Base-by-base conservation (phyloP, 2,888 invertebrate species). In the Lepidocyrtinus sp. region DNA sequence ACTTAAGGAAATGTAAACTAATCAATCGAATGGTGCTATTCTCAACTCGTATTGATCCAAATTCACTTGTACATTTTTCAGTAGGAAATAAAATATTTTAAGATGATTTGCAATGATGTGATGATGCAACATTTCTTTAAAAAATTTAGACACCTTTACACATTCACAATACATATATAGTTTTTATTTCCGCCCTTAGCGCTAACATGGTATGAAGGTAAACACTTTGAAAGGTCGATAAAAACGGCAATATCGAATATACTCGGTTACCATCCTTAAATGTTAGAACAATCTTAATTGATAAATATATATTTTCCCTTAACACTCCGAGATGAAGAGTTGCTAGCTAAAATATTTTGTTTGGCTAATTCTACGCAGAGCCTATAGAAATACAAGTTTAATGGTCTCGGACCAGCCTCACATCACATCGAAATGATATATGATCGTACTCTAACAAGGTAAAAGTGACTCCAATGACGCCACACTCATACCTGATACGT, bases 351-450 rank as follows among this genome's bases (percentile, higher is more conserved):
- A 65, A 26, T 24, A 65, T 65, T n/a, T 12, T 26, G 17, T 12
- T 26, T n/a, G n/a, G n/a, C n/a, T n/a, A n/a, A n/a, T n/a, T n/a
- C n/a, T n/a, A n/a, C n/a, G n/a, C n/a, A n/a, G n/a, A n/a, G n/a
- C n/a, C n/a, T n/a, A n/a, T 36, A 36, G 36, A 36, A 36, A 36
- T 36, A n/a, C n/a, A 7, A 67, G 24, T 64, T 24, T 45, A 62
- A 82, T 84, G 82, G 82, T 83, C 81, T 84, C 81, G 63, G 78
- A 84, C 81, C 84, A 82, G 81, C 84, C 75, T 81, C 75, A 75
- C 68, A 74, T 74, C 65, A 71, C 62, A 71, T 81, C 65, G 22
- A 78, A 82, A 78, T 78, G 78, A 82, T 82, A 75, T 75, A 36
- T 36, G 65, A 67, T 72, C n/a, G n/a, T n/a, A n/a, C n/a, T n/a